Evolutionary conservation across 2,797 vertebrate genomes (phyloP).

Genomic region (Cossypha niveicapilla): DNA sequence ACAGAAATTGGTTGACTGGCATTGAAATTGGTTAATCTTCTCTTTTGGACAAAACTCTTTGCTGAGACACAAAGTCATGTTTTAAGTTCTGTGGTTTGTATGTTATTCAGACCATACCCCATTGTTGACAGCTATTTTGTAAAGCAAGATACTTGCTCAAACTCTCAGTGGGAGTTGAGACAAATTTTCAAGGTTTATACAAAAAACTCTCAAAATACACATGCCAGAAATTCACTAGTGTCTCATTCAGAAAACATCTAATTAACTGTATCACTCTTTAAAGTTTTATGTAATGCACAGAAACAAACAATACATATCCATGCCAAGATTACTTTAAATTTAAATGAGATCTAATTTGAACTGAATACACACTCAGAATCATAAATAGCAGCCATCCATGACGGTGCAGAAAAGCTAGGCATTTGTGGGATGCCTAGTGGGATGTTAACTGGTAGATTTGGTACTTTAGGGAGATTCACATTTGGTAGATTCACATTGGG

Average conservation of each 20-base stretch:
- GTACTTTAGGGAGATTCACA: slow-evolving; percentile 99
- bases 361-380: slow-evolving; percentile 98
- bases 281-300: slow-evolving; percentile 76
- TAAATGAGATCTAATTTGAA: slow-evolving; percentile 90
- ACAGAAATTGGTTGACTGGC: slow-evolving; percentile 35
- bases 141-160: slow-evolving; percentile 64
- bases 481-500: slow-evolving; percentile 99
- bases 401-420: slow-evolving; percentile 91
- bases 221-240: slow-evolving; percentile 75
- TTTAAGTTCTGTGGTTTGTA: background rate
- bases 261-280: slow-evolving; percentile 75
- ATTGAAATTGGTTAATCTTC: slow-evolving; percentile 15
- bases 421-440: slow-evolving; percentile 99
- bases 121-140: slow-evolving; percentile 44
- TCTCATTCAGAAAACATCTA: slow-evolving; percentile 76
- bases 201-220: slow-evolving; percentile 59
- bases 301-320: slow-evolving; percentile 90
- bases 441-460: slow-evolving; percentile 99
- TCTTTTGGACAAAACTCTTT: slow-evolving; percentile 36
- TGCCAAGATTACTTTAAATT: slow-evolving; percentile 90
- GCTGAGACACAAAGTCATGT: slow-evolving; percentile 11
- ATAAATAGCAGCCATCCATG: slow-evolving; percentile 92
- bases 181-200: slow-evolving; percentile 72
- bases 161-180: slow-evolving; percentile 67
- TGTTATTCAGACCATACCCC: background rate